Conservation (phyloP, 2,797 vertebrate species). For the Pelobates cultripes region DNA sequence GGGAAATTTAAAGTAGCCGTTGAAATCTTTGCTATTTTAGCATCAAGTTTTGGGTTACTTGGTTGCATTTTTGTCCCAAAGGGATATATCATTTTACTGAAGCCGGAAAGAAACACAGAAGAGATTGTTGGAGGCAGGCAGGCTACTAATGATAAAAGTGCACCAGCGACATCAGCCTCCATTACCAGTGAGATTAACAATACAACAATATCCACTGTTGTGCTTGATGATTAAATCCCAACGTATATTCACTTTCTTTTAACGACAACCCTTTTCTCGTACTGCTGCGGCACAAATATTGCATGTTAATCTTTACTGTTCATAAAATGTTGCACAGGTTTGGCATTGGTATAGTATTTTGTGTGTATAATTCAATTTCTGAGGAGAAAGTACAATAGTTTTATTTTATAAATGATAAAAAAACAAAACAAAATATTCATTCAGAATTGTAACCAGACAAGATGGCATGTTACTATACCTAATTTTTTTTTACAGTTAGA, state of each 20-base stretch:
- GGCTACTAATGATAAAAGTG: conserved; percentile 62
- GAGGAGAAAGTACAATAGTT: too few species aligned
- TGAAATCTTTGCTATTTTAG: conserved; percentile 87
- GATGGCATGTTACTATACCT: too few species aligned
- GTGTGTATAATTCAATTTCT: too few species aligned
- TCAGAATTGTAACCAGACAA: too few species aligned
- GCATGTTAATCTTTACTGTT: not conserved
- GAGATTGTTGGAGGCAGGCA: conserved; percentile 71
- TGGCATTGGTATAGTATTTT: not conserved
- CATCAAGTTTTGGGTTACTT: conserved; percentile 85
- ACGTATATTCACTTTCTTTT: not conserved
- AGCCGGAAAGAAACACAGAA: conserved; percentile 80
- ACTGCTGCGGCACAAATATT: not conserved
- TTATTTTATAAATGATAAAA: too few species aligned
- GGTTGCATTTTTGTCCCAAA: conserved; percentile 85
- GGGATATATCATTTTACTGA: conserved; percentile 83
- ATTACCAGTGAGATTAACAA: conserved; percentile 70
- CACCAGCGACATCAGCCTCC: conserved; percentile 76
- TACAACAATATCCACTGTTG: conserved; percentile 67
- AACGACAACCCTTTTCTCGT: not conserved
- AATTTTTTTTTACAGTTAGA: too few species aligned
- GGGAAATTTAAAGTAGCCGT: conserved; percentile 89
- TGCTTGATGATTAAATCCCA: conserved; percentile 68
- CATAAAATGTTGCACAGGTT: not conserved
- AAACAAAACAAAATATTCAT: too few species aligned